Evolutionary conservation across 2,113 vertebrate genomes (phyloP), one percentile per base, ranked within the genome.

Genomic region (Cavia aperea): DNA sequence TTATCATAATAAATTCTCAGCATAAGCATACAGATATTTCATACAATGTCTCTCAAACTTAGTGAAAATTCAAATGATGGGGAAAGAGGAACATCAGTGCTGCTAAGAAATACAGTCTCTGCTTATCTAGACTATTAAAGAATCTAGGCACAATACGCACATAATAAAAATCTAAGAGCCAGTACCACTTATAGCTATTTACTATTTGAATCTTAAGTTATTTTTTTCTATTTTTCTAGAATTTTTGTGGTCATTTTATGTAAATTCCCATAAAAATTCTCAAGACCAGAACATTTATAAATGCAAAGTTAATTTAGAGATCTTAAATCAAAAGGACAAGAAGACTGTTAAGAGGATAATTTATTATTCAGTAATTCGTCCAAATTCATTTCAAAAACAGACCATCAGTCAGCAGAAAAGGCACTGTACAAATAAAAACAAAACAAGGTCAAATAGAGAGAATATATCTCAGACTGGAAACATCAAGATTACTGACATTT

Each of bases 321-420:
- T 49, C 2, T 39, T 82, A 94, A 94, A 51, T 79, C 81, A 91
- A 79, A 95, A 89, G 16, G 70, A 88, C 13, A 93, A 84, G 0
- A 75, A 56, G 43, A 70, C 21, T 72, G 36, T 54, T 86, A 60
- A 29, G 56, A 90, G 43, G 29, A 49, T 54, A 92, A 82, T 29
- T 4, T 83, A 83, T 26, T 83, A 68, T 86, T 90, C 65, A 81
- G 26, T 86, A 95, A 85, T 77, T 66, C 88, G 29, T 82, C 89
- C 88, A 84, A 58, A 91, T 89, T 93, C 85, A 58, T 93, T 88
- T 90, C n/a, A 63, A 89, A 94, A 94, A 85, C 21, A 90, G 75
- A 46, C 56, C 33, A 66, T 56, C 72, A 10, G 6, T 89, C 91
- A 92, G 5, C 78, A 18, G n/a, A 33, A 24, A 68, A 62, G 13